phyloP scores from a whole-genome alignment of 2,888 invertebrate genomes.

The Apoderus coryli region DNA sequence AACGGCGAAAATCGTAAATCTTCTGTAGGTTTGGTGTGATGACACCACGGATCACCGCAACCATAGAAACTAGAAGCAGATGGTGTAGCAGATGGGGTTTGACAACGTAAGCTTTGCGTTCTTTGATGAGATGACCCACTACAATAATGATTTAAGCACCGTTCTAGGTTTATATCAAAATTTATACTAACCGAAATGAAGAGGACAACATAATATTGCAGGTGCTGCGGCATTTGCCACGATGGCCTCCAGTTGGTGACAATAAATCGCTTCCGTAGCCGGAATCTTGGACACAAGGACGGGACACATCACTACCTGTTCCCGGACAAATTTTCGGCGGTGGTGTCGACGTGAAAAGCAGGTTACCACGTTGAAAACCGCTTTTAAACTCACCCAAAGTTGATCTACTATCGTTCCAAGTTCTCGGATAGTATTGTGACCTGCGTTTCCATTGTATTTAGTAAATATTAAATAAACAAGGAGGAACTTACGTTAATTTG shows the following conservation, averaged over 20 bases:
- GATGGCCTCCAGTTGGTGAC: conserved; percentile 29
- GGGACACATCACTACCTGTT: too few species aligned
- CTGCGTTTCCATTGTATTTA: too few species aligned
- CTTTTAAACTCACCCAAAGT: too few species aligned
- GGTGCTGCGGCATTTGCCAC: conserved; percentile 44
- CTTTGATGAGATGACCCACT: too few species aligned
- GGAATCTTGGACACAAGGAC: conserved; percentile 33
- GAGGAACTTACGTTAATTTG: too few species aligned
- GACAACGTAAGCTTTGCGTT: conserved; percentile 33
- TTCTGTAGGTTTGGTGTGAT: conserved; percentile 27
- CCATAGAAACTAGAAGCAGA: conserved; percentile 24
- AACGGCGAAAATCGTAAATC: conserved; percentile 19
- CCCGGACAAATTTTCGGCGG: conserved; percentile 20
- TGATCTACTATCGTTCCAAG: too few species aligned
- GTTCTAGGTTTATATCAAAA: too few species aligned
- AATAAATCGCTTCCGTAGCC: conserved; percentile 42
- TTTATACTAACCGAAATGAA: too few species aligned
- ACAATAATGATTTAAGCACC: too few species aligned
- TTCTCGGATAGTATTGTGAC: too few species aligned
- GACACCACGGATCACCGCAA: conserved; percentile 35
- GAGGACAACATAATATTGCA: conserved; percentile 51
- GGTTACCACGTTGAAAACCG: conserved; percentile 38
- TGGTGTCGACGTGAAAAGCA: conserved; percentile 38
- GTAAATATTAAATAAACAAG: too few species aligned
- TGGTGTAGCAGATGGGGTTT: conserved; percentile 27